phyloP scores from a whole-genome alignment of 2,888 invertebrate species.

The Limnephilus marmoratus region DNA sequence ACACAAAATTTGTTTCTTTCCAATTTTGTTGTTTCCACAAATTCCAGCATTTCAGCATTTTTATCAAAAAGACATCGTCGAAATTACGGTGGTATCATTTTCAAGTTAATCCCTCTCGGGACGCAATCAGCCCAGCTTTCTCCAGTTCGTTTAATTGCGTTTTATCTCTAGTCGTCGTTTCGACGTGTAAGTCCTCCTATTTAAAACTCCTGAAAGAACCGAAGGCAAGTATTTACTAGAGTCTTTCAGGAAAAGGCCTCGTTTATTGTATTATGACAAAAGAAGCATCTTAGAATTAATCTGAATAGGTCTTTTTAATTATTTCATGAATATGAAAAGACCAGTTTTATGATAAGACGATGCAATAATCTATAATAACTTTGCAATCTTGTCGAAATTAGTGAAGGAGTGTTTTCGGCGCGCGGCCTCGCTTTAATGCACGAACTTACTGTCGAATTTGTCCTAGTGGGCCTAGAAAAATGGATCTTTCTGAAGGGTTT shows the following conservation, averaged over 20 bases:
- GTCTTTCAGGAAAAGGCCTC: neutral
- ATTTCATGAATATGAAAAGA: neutral
- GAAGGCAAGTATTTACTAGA: neutral
- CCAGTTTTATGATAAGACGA: neutral
- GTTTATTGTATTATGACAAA: neutral
- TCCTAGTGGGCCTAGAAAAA: no score
- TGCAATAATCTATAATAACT: no score
- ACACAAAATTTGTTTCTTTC: no score
- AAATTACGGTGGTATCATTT: neutral
- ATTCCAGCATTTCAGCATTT: neutral
- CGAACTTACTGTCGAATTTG: no score
- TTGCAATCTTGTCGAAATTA: no score
- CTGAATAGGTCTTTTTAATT: neutral
- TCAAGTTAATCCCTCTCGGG: neutral
- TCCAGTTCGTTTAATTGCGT: neutral
- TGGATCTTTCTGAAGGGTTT: no score
- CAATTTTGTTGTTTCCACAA: no score
- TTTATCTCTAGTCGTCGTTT: neutral
- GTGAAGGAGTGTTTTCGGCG: no score
- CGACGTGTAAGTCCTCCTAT: neutral
- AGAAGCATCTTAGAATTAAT: neutral
- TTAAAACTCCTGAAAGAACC: neutral
- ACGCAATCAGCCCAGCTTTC: slow-evolving; percentile 1
- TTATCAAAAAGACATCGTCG: neutral
- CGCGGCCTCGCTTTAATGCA: no score